Evolutionary conservation across 2,797 vertebrate genomes (phyloP).

Genomic region (Tragelaphus eurycerus): DNA sequence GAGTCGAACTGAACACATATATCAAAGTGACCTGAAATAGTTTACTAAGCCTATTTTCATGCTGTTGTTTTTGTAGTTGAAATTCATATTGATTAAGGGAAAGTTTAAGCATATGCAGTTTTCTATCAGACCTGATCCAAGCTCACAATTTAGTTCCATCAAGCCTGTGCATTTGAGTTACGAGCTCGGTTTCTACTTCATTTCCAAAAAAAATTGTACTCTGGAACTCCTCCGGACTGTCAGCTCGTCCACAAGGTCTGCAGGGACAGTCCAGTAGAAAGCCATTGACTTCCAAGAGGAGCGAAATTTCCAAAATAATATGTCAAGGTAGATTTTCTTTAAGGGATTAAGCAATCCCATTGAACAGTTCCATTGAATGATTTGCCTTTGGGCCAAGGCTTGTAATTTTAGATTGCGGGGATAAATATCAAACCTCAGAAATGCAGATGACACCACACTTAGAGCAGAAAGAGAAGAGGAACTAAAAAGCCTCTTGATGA

Average conservation of each 20-base stretch:
- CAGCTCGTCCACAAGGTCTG: background rate
- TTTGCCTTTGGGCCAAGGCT: constrained; percentile 39
- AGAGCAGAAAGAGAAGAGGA: background rate
- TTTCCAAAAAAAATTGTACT: background rate
- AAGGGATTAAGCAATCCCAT: constrained; percentile 6
- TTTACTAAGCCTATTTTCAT: background rate
- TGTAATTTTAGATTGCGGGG: constrained; percentile 20
- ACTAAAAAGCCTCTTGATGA: background rate
- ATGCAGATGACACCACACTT: background rate
- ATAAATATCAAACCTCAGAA: background rate
- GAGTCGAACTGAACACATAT: background rate
- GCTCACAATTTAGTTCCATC: background rate
- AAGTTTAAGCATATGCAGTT: background rate
- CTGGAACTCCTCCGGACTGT: background rate
- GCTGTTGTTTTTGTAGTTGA: background rate
- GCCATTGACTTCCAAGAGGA: background rate
- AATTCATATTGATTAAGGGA: background rate
- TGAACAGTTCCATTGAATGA: constrained; percentile 15
- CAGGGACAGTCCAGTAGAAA: background rate
- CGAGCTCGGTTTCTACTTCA: background rate
- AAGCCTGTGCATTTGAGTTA: background rate
- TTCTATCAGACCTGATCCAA: background rate
- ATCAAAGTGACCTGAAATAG: background rate
- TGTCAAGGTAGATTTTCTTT: constrained; percentile 15
- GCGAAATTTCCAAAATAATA: constrained; percentile 28